Conservation (phyloP, 2,888 invertebrate genomes). For the Zonitis immaculata region DNA sequence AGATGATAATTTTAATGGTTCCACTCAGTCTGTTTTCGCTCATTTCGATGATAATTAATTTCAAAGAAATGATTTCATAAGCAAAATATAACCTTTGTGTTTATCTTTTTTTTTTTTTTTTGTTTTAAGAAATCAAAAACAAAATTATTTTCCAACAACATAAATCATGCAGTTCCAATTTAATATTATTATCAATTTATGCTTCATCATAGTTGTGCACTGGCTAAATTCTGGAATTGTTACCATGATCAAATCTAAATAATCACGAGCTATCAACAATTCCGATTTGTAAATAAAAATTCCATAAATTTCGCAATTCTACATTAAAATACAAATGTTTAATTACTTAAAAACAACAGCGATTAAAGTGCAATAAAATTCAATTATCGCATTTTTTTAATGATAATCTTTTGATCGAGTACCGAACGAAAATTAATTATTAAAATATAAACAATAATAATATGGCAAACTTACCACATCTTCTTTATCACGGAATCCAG, state of each 20-base stretch:
- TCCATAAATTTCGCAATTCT: too few species aligned
- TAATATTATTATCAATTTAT: not conserved
- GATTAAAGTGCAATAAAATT: not conserved
- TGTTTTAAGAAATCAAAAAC: not conserved
- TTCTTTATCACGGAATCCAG: slow-evolving; percentile 85
- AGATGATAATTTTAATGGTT: too few species aligned
- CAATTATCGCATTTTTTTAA: not conserved
- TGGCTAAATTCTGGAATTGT: not conserved
- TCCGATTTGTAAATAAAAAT: too few species aligned
- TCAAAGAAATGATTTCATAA: not conserved
- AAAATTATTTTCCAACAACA: not conserved
- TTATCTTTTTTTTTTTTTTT: too few species aligned
- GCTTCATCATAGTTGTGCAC: not conserved
- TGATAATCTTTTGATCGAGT: not conserved
- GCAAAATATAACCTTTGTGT: too few species aligned
- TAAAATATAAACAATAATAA: slow-evolving; percentile 18
- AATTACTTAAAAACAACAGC: not conserved
- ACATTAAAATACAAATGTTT: too few species aligned
- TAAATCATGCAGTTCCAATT: not conserved
- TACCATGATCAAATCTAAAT: not conserved
- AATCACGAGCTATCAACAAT: too few species aligned
- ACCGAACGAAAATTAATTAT: not conserved
- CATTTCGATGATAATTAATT: not conserved
- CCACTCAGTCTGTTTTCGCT: not conserved
- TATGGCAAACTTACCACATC: slow-evolving; percentile 68